Conservation (phyloP, 2,797 vertebrate genomes). For the Artibeus lituratus region DNA sequence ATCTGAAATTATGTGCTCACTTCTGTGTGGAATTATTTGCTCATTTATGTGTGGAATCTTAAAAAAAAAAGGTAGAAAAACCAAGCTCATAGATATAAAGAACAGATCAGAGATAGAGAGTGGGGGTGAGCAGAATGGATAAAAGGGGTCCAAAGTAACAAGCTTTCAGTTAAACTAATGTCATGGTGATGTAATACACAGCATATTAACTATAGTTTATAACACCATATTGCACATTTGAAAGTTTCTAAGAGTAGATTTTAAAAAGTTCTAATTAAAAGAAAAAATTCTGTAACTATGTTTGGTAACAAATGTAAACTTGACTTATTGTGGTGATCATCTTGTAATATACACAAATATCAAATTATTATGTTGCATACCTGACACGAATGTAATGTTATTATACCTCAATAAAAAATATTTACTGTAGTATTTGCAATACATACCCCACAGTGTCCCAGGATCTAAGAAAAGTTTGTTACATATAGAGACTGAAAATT, state of each 20-base stretch:
- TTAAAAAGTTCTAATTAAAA: neutral
- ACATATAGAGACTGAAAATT: neutral
- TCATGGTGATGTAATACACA: neutral
- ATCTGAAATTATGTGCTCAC: neutral
- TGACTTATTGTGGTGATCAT: neutral
- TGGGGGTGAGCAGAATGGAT: neutral
- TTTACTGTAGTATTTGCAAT: neutral
- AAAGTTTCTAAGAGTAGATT: neutral
- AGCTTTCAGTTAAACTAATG: neutral
- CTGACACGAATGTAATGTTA: neutral
- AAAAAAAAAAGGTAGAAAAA: neutral
- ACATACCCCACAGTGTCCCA: neutral
- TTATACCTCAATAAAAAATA: neutral
- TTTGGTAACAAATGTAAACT: neutral
- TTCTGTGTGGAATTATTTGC: neutral
- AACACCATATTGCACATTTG: neutral
- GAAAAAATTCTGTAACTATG: neutral
- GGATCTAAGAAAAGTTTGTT: neutral
- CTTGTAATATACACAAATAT: neutral
- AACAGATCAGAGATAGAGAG: neutral
- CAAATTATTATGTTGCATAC: neutral
- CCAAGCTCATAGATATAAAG: neutral
- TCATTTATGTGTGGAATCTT: neutral
- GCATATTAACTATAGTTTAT: neutral
- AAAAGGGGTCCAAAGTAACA: neutral